A percentile compares a stretch with the other conserved stretches of the same genome.
These are phyloP conservation scores for Hoplodrina blanda DNA, from an alignment of 2,888 invertebrate genomes.

Conservation along the genomic window DNA sequence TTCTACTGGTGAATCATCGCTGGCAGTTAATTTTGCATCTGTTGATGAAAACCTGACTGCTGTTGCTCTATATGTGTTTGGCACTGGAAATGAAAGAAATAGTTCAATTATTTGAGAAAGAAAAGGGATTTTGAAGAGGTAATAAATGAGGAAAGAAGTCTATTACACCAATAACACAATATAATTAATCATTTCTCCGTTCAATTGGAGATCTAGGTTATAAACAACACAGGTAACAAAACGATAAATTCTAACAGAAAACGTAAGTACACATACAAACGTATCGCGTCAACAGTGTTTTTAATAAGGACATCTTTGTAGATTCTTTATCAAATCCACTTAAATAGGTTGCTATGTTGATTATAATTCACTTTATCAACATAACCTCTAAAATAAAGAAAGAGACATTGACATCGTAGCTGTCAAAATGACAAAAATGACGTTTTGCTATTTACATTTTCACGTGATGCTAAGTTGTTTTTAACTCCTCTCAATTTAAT, in stretches of 20 bases:
- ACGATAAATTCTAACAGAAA: not conserved
- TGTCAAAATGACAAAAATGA: no score
- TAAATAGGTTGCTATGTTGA: not conserved
- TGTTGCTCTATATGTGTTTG: constrained; percentile 67
- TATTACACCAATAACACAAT: no score
- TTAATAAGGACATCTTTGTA: constrained; percentile 74
- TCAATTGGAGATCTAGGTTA: constrained; percentile 33
- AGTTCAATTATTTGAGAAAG: not conserved
- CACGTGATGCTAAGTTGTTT: no score
- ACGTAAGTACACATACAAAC: constrained; percentile 70
- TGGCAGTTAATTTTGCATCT: constrained; percentile 58
- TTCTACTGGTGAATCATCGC: constrained; percentile 87
- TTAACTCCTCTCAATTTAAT: no score
- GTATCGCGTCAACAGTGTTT: constrained; percentile 71
- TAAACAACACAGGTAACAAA: not conserved
- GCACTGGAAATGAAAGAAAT: constrained; percentile 70
- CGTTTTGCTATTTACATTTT: no score
- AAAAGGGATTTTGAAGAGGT: not conserved
- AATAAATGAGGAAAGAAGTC: no score
- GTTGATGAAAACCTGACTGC: constrained; percentile 71
- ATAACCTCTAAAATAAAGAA: constrained; percentile 43
- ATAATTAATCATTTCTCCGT: not conserved
- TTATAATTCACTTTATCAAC: constrained; percentile 17
- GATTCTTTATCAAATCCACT: not conserved
- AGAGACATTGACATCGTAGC: not conserved